Conservation (phyloP, 2,888 invertebrate genomes). For the Amphipoea lucens region DNA sequence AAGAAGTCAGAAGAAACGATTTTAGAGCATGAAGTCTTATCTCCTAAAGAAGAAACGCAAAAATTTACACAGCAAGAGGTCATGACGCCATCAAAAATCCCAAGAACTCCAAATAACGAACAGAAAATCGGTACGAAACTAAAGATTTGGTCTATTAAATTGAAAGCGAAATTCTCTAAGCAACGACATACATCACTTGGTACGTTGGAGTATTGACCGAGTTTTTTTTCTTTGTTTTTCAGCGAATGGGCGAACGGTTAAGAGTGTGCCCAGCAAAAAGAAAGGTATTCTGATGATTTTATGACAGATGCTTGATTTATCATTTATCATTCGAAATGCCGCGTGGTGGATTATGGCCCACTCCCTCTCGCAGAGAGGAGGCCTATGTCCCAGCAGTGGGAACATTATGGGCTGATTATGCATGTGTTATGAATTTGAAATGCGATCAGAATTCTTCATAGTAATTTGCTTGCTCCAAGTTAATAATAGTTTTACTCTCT, state of each 20-base stretch:
- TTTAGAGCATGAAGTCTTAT: conserved; percentile 1
- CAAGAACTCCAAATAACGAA: conserved; percentile 72
- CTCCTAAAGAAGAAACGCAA: conserved; percentile 46
- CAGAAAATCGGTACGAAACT: conserved; percentile 81
- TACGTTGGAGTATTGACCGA: conserved; percentile 54
- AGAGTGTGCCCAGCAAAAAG: conserved; percentile 78
- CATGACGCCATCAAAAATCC: conserved; percentile 56
- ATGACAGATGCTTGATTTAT: conserved; percentile 43
- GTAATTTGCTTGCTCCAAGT: conserved; percentile 11
- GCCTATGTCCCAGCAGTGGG: neutral
- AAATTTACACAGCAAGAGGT: conserved; percentile 44
- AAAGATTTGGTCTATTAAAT: conserved; percentile 70
- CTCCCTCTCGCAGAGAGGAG: neutral
- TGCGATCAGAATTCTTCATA: conserved; percentile 19
- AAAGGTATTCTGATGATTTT: conserved; percentile 75
- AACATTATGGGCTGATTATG: neutral
- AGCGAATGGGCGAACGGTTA: conserved; percentile 80
- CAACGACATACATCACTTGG: conserved; percentile 60
- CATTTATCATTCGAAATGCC: conserved; percentile 12
- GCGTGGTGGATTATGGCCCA: neutral
- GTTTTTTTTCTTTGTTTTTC: conserved; percentile 71
- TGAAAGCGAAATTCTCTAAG: conserved; percentile 69
- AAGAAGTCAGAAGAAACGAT: conserved; percentile 18
- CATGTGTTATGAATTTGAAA: neutral
- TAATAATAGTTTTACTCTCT: neutral